Base-by-base conservation (phyloP, 1,140 invertebrate species). In the Pseudomyrmex gracilis region DNA sequence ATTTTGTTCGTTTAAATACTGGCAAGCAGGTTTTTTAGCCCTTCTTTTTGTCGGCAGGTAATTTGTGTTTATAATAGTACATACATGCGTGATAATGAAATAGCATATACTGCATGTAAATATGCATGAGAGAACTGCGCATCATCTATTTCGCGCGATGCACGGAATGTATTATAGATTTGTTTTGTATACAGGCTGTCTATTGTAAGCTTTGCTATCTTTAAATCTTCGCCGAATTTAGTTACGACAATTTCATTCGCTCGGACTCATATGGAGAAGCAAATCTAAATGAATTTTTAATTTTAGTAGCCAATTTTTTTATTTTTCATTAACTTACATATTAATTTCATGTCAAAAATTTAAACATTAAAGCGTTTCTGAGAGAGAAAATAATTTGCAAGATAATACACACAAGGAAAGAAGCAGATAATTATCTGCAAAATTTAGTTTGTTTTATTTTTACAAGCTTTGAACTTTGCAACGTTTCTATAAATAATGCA, bases 51-150 rank as follows among this genome's bases (percentile, higher is more conserved):
- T 15, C 43, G 7, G 20, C 43, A 57, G 15, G 8, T 8, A 34
- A 20, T 53, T 55, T 77, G 20, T 9, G 43, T 34, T 51, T 70
- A 80, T 12, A 12, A 57, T 57, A 67, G 55, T 24, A 68, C n/a
- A 77, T 17, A 49, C 24, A 15, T n/a, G n/a, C 24, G 24, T 3
- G 51, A 58, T 17, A 58, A n/a, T n/a, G n/a, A n/a, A 78, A 22
- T 12, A 70, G 76, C 76, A 78, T 78, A 66, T 70, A 71, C n/a
- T 78, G 76, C 76, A 78, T 78, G 76, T 70, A 71, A 80, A 80
- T 80, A 34, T 80, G 76, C 76, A 80, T 80, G 76, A 80, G 20
- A 15, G 43, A 80, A 71, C 20, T 22, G 53, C 43, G 76, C 53
- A 58, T 70, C 57, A 70, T 55, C 20, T 70, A 34, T 67, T 55